Percentiles rank a stretch among this genome's conserved stretches.
These are phyloP conservation scores for Hermodice carunculata DNA, from an alignment of 2,888 invertebrate genomes.

Conservation along the genomic window DNA sequence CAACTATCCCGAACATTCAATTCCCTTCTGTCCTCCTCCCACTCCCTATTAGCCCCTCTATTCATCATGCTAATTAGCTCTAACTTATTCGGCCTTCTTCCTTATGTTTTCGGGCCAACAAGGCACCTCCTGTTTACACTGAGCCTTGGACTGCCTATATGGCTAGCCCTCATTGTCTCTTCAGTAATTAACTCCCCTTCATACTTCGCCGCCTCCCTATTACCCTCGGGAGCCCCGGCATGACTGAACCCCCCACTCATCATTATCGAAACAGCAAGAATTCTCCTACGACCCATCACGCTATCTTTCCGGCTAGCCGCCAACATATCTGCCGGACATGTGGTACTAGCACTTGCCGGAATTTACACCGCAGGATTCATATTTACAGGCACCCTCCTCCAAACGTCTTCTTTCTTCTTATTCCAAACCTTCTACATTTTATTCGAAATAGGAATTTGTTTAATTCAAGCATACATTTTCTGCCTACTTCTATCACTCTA, in stretches of 20 bases:
- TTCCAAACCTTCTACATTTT: conserved; percentile 33
- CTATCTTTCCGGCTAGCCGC: conserved; percentile 80
- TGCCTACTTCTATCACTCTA: conserved; percentile 43
- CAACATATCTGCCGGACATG: conserved; percentile 83
- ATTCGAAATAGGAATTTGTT: conserved; percentile 46
- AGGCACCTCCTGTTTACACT: conserved; percentile 77
- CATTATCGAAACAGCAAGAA: conserved; percentile 81
- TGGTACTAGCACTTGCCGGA: conserved; percentile 77
- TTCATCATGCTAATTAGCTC: conserved; percentile 77
- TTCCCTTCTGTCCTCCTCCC: conserved; percentile 71
- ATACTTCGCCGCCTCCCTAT: conserved; percentile 78
- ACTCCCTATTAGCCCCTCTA: conserved; percentile 72
- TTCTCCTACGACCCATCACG: conserved; percentile 79
- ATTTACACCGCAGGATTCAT: conserved; percentile 22
- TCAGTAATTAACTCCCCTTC: conserved; percentile 77
- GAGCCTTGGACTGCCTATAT: conserved; percentile 76
- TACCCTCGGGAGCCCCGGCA: conserved; percentile 78
- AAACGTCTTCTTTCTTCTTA: conserved; percentile 2
- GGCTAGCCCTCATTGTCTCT: conserved; percentile 78
- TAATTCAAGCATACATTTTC: conserved; percentile 50
- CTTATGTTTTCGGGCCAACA: conserved; percentile 80
- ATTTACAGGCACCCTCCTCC: not conserved
- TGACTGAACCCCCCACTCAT: conserved; percentile 81
- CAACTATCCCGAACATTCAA: conserved; percentile 70
- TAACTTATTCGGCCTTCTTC: conserved; percentile 80